These are phyloP conservation scores for Parazoanthus atlanticus DNA, from an alignment of 92 coral and sea anemone genomes.

Conservation along the genomic window DNA sequence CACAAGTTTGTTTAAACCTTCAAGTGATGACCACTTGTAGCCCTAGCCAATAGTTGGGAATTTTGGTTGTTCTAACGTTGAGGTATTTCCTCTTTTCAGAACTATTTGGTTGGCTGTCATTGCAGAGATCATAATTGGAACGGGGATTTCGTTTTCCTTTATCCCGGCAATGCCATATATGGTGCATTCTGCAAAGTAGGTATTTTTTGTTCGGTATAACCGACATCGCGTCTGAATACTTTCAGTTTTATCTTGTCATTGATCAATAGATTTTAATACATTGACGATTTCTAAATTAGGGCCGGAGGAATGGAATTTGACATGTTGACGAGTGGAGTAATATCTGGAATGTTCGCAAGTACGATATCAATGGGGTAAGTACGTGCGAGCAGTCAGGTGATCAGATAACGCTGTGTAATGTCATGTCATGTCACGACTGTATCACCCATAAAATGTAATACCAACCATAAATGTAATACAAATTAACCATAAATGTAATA, in stretches of 20 bases:
- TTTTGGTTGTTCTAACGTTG: background rate
- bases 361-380: slow-evolving; percentile 20
- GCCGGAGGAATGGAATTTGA: slow-evolving; percentile 1
- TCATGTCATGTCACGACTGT: background rate
- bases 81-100: background rate
- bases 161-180: slow-evolving; percentile 42
- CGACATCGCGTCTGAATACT: too few relatives aligned
- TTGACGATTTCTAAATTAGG: background rate
- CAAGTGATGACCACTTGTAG: too few relatives aligned
- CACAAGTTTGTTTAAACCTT: too few relatives aligned
- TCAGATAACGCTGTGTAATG: background rate
- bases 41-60: background rate
- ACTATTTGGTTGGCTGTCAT: slow-evolving; percentile 40
- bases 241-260: too few relatives aligned
- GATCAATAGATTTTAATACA: too few relatives aligned
- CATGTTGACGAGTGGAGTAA: slow-evolving; percentile 21
- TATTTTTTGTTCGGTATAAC: background rate
- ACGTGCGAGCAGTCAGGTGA: background rate
- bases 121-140: slow-evolving; percentile 34
- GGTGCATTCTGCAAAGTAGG: slow-evolving; percentile 31
- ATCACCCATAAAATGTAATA: too few relatives aligned
- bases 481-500: too few relatives aligned
- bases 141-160: slow-evolving; percentile 30
- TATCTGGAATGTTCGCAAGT: slow-evolving; percentile 24
- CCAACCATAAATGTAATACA: too few relatives aligned